Conservation (phyloP, 92 coral and sea anemone genomes). For the Heliopora coerulea region DNA sequence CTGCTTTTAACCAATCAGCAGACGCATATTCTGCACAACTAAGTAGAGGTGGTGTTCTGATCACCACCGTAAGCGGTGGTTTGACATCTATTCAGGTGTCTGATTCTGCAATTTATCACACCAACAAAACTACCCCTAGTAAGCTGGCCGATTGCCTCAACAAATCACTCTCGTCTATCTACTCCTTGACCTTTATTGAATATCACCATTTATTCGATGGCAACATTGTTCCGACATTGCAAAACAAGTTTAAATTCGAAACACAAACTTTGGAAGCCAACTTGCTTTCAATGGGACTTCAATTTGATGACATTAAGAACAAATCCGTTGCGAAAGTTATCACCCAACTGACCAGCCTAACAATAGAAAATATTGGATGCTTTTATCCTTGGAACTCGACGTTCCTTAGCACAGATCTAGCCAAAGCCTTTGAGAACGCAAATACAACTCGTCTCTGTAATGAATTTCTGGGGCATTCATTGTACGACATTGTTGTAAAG, state of each 20-base stretch:
- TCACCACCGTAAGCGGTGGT: background rate
- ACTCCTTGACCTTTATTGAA: conserved; percentile 16
- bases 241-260: conserved; percentile 2
- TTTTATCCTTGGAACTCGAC: conserved; percentile 9
- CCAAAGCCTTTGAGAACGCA: conserved; percentile 18
- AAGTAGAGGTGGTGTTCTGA: conserved; percentile 26
- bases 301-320: background rate
- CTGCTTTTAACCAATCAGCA: conserved; percentile 26
- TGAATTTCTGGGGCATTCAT: conserved; percentile 23
- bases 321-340: conserved; percentile 20
- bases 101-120: background rate
- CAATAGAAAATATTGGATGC: conserved; percentile 1
- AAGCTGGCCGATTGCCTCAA: conserved; percentile 15
- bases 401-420: conserved; percentile 23
- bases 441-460: conserved; percentile 36
- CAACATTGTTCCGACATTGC: conserved; percentile 1
- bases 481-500: conserved; percentile 7
- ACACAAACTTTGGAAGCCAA: background rate
- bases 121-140: conserved; percentile 1
- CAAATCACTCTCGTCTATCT: background rate
- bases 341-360: conserved; percentile 25
- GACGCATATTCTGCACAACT: conserved; percentile 31
- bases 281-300: background rate
- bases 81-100: conserved; percentile 9
- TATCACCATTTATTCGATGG: conserved; percentile 3